These are phyloP conservation scores for Notamacropus eugenii DNA, from an alignment of 2,797 vertebrate species.

Conservation along the genomic window DNA sequence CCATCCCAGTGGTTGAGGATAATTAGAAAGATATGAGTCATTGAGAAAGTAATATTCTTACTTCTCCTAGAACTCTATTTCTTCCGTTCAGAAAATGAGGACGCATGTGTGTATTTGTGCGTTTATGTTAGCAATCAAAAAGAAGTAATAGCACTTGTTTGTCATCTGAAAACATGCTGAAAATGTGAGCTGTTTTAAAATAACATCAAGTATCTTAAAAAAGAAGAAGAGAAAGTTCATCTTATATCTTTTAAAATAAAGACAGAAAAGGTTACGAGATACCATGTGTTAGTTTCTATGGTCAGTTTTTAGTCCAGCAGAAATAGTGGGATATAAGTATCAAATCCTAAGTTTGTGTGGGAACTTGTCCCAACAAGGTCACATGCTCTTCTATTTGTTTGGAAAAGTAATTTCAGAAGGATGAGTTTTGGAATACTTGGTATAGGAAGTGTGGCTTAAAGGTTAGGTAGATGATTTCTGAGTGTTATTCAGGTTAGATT, in stretches of 20 bases:
- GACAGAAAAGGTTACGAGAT: background rate
- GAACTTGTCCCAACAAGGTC: background rate
- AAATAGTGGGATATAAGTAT: background rate
- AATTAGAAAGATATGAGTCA: slow-evolving; percentile 34
- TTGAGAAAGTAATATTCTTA: slow-evolving; percentile 22
- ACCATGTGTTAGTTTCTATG: background rate
- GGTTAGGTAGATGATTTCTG: slow-evolving; percentile 17
- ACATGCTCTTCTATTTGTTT: background rate
- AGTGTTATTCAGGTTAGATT: slow-evolving; percentile 41
- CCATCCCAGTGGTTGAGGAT: slow-evolving; percentile 6
- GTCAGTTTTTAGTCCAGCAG: background rate
- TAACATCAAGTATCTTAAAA: slow-evolving; percentile 1
- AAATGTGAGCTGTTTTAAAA: slow-evolving; percentile 28
- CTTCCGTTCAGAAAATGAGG: slow-evolving; percentile 21
- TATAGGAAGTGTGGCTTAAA: slow-evolving; percentile 21
- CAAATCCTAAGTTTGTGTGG: background rate
- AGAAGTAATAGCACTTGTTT: slow-evolving; percentile 14
- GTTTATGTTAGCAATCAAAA: slow-evolving; percentile 37
- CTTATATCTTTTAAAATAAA: slow-evolving; percentile 3
- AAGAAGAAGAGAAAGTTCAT: slow-evolving; percentile 1
- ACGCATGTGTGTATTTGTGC: slow-evolving; percentile 14
- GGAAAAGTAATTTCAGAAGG: slow-evolving; percentile 52
- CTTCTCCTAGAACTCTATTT: slow-evolving; percentile 18
- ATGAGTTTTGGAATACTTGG: slow-evolving; percentile 20
- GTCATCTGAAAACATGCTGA: slow-evolving; percentile 32